phyloP scores from a whole-genome alignment of 2,888 invertebrate genomes.

The Amblyjoppa fuscipennis region DNA sequence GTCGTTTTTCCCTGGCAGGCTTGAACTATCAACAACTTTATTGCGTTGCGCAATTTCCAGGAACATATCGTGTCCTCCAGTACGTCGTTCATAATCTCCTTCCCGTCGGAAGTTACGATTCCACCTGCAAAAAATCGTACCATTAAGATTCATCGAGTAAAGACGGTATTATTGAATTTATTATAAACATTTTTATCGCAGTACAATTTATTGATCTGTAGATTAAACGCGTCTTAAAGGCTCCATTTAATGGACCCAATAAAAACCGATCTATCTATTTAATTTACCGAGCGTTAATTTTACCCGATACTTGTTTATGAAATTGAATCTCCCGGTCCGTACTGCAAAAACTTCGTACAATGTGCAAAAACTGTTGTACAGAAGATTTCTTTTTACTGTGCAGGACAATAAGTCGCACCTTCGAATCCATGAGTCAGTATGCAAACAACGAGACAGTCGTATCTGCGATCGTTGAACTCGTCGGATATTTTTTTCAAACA shows the following conservation, averaged over 20 bases:
- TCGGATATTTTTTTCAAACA: constrained; percentile 72
- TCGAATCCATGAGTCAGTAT: constrained; percentile 85
- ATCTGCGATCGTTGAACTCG: constrained; percentile 73
- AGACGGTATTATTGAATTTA: neutral
- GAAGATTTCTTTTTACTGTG: neutral
- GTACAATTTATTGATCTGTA: too few relatives aligned
- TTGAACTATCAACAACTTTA: constrained; percentile 87
- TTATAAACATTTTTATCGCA: too few relatives aligned
- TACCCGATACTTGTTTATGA: too few relatives aligned
- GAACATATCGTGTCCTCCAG: constrained; percentile 86
- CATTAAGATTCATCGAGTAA: neutral
- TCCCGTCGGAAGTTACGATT: constrained; percentile 85
- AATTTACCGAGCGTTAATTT: too few relatives aligned
- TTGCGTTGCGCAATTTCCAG: constrained; percentile 84
- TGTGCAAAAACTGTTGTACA: neutral
- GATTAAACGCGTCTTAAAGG: too few relatives aligned
- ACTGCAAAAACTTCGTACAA: neutral
- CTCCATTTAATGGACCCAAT: too few relatives aligned
- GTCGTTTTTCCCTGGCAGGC: constrained; percentile 86
- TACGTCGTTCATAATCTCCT: constrained; percentile 86
- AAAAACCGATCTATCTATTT: too few relatives aligned
- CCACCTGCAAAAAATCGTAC: constrained; percentile 79
- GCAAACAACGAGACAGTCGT: constrained; percentile 84
- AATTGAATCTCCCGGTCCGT: neutral
- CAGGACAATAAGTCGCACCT: constrained; percentile 62